A percentile compares a stretch with the other conserved stretches of the same genome.
These are phyloP conservation scores for Eulemur rufifrons DNA, from an alignment of 2,113 vertebrate species.

Conservation along the genomic window DNA sequence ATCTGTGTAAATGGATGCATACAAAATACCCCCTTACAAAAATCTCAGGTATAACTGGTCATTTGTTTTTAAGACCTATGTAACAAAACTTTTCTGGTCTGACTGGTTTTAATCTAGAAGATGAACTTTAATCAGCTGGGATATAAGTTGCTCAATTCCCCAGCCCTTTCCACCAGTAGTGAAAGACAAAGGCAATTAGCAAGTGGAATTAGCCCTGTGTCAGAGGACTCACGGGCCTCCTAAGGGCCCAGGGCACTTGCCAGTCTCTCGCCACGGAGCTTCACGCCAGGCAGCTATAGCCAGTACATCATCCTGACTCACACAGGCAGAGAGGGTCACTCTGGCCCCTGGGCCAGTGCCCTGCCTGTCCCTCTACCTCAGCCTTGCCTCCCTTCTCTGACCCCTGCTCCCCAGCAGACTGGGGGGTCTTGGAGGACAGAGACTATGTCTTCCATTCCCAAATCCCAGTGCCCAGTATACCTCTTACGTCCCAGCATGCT, in stretches of 20 bases:
- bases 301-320: rapidly evolving
- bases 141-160: neutral
- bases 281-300: rapidly evolving
- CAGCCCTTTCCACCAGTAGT: neutral
- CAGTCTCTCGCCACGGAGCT: neutral
- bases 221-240: neutral
- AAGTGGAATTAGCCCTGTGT: neutral
- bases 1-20: neutral
- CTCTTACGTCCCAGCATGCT: rapidly evolving
- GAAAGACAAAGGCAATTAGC: neutral
- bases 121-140: constrained; percentile 4
- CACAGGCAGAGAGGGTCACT: neutral
- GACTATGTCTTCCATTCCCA: neutral
- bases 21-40: neutral
- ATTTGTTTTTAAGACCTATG: neutral
- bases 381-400: neutral
- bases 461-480: neutral
- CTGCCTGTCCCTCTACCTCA: neutral
- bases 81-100: neutral
- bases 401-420: neutral
- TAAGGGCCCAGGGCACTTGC: neutral
- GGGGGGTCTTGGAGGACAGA: neutral
- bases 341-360: neutral
- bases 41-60: neutral
- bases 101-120: constrained; percentile 11